A percentile compares a stretch with the other conserved stretches of the same genome.
Conservation (phyloP, 2,888 invertebrate genomes). For the Spilosoma lubricipeda region DNA sequence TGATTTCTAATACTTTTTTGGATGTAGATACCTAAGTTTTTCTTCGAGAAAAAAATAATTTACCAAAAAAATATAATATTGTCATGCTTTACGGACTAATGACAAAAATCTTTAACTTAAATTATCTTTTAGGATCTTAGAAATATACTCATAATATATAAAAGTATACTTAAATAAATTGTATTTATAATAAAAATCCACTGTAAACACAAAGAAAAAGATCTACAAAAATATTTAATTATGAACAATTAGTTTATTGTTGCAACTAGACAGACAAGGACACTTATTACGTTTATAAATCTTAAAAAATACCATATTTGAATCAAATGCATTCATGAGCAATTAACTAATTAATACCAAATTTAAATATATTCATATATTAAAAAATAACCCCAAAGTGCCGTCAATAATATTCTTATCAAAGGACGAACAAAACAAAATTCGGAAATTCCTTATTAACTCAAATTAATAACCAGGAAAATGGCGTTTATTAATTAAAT, state of each 20-base stretch:
- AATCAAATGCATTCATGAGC: too few relatives aligned
- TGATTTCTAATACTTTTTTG: not conserved
- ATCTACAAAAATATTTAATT: not conserved
- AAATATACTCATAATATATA: too few relatives aligned
- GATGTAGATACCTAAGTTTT: not conserved
- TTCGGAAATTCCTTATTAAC: slow-evolving; percentile 48
- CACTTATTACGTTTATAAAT: not conserved
- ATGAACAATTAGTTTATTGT: not conserved
- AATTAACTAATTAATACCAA: too few relatives aligned
- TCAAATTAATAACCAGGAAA: slow-evolving; percentile 48
- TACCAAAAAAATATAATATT: not conserved
- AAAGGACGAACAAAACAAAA: slow-evolving; percentile 36
- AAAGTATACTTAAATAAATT: not conserved
- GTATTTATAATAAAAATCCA: not conserved
- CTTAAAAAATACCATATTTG: not conserved
- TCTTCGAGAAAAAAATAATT: not conserved
- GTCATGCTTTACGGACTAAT: not conserved
- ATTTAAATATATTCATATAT: not conserved
- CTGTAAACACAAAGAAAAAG: not conserved
- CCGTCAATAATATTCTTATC: not conserved
- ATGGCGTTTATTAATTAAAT: slow-evolving; percentile 42
- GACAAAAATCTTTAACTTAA: too few relatives aligned
- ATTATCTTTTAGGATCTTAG: too few relatives aligned
- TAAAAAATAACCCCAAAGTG: not conserved
- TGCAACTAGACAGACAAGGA: too few relatives aligned